Base-by-base conservation (phyloP, 2,888 invertebrate genomes). In the Drosophila atroscutellata region DNA sequence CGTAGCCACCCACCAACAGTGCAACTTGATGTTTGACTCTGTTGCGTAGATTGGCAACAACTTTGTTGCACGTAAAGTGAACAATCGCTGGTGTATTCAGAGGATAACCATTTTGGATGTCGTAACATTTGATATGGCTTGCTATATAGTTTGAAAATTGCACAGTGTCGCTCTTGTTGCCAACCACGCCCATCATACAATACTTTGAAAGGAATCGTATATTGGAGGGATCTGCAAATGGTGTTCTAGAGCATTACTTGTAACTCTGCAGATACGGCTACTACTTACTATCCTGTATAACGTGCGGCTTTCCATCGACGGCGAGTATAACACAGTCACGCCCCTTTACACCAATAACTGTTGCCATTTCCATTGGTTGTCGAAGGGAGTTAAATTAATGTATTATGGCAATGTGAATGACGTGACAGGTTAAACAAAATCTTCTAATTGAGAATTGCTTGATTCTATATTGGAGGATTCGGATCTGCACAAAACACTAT, bases 71-170 rank as follows among this genome's bases (percentile, higher is more conserved):
- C 7, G 98, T 98, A 91, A 97, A 99, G 91, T 96, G 96, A 0
- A 98, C 97, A 3, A 98, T 97, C 26, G 98, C 97, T 77, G 95
- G 94, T 0, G 98, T 97, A 4, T 97, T 97, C 60, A 99, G 93
- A 92, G 98, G 98, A 92, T 99, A 99, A 3, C 98, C 98, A 93
- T 99, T 98, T 81, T 98, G 95, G 97, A 99, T 98, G 94, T 98
- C 98, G 92, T 99, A 99, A 34, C 99, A 94, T 86, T 98, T 97
- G 79, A 99, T 96, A 92, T 99, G 99, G 92, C 98, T 98, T 8
- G 96, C 96, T 83, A 99, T 98, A 91, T 97, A 99, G 91, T 99
- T 98, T 0, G 98, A 97, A 94, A 99, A 99, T 91, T 99, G 98
- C 36, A 95, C 96, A 0, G 98, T 97, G 91, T 99, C 99, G 1